Conservation (phyloP, 2,797 vertebrate genomes). For the Malacoctenus gilli region DNA sequence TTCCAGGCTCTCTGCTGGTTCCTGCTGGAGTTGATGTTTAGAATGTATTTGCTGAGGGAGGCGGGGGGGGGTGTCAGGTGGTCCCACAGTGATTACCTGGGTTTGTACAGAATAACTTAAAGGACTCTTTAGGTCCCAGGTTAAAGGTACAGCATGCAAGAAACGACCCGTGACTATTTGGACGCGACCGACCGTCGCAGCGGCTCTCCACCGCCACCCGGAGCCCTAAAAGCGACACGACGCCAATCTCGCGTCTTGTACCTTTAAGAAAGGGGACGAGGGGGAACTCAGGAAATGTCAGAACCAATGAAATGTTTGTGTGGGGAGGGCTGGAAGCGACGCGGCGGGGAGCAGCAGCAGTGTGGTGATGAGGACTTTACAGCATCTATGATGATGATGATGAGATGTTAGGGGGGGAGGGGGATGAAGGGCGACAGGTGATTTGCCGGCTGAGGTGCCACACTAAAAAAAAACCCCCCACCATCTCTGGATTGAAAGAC, state of each 20-base stretch:
- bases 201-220: too few relatives aligned
- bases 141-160: too few relatives aligned
- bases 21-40: conserved; percentile 53
- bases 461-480: too few relatives aligned
- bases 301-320: conserved; percentile 62
- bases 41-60: conserved; percentile 44
- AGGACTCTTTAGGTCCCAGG: too few relatives aligned
- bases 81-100: conserved; percentile 35
- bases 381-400: background rate
- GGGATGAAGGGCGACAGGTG: conserved; percentile 30
- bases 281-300: conserved; percentile 76
- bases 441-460: conserved; percentile 52
- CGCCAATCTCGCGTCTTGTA: too few relatives aligned
- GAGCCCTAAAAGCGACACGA: too few relatives aligned
- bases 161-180: too few relatives aligned
- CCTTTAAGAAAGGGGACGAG: conserved; percentile 36
- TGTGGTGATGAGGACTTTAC: background rate
- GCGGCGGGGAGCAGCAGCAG: background rate
- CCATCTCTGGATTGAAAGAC: too few relatives aligned
- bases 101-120: conserved; percentile 63
- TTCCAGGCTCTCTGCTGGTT: conserved; percentile 43
- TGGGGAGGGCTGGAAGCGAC: conserved; percentile 2
- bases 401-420: conserved; percentile 13
- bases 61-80: conserved; percentile 6
- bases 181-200: too few relatives aligned